Percentiles rank a stretch among this genome's conserved stretches.
Conservation (phyloP, 2,888 invertebrate species). For the Dynastes maya region DNA sequence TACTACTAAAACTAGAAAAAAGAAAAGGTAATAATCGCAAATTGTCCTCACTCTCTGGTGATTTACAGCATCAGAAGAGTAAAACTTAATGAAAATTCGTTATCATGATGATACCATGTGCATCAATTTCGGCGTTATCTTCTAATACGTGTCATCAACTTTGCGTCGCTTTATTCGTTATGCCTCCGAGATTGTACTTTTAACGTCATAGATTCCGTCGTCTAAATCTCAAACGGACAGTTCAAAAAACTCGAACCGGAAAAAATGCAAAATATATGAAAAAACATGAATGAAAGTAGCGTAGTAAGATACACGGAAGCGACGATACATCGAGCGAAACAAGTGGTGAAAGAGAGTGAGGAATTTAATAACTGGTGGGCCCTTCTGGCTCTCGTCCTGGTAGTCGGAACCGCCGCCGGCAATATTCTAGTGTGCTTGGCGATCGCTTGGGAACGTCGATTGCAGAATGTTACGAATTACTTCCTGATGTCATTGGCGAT, state of each 20-base stretch:
- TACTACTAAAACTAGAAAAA: too few species aligned
- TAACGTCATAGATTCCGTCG: neutral
- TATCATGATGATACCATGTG: constrained; percentile 10
- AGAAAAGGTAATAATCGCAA: too few species aligned
- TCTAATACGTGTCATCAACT: neutral
- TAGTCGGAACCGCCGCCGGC: constrained; percentile 90
- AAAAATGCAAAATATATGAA: constrained; percentile 38
- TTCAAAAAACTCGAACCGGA: too few species aligned
- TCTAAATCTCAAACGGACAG: neutral
- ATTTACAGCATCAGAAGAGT: constrained; percentile 1
- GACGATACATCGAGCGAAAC: constrained; percentile 49
- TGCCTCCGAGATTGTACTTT: neutral
- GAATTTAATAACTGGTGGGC: constrained; percentile 79
- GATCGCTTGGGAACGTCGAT: constrained; percentile 90
- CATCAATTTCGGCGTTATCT: constrained; percentile 1
- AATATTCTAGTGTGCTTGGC: constrained; percentile 96
- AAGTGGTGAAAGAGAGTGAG: constrained; percentile 40
- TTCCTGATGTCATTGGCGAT: constrained; percentile 96
- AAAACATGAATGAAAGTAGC: constrained; percentile 49
- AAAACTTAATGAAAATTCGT: neutral
- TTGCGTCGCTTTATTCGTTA: neutral
- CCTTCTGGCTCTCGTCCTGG: constrained; percentile 82
- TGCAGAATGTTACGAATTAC: constrained; percentile 98
- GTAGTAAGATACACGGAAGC: constrained; percentile 47
- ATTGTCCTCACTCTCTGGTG: neutral